phyloP scores from a whole-genome alignment of 1,140 invertebrate species.

The Zaprionus lachaisei region DNA sequence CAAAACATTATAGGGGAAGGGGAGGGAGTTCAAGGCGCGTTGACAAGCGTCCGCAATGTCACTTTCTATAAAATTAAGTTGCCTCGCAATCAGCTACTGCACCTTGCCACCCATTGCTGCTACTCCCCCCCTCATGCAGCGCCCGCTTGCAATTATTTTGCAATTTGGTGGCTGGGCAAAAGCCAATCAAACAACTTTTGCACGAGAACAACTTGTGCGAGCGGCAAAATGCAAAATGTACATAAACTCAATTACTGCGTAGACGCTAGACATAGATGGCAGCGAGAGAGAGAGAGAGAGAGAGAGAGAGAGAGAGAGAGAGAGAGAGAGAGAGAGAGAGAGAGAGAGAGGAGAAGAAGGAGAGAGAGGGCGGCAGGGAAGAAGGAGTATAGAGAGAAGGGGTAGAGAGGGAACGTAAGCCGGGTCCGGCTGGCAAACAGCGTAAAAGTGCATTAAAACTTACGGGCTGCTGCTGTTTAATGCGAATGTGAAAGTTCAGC shows the following conservation, averaged over 20 bases:
- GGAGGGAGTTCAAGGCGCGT: constrained; percentile 12
- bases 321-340: neutral
- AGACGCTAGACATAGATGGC: constrained; percentile 26
- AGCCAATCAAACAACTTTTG: constrained; percentile 78
- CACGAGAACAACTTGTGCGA: constrained; percentile 54
- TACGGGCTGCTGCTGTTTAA: constrained; percentile 28
- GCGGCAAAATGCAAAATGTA: constrained; percentile 71
- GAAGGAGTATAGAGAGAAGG: too few species aligned
- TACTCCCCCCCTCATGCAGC: neutral
- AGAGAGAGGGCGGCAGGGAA: too few species aligned
- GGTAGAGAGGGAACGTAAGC: neutral
- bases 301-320: neutral
- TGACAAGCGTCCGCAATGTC: constrained; percentile 59
- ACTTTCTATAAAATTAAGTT: constrained; percentile 78
- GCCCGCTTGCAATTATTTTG: constrained; percentile 65
- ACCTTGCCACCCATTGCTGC: constrained; percentile 11
- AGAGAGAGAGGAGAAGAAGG: too few species aligned
- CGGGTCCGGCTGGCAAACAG: neutral
- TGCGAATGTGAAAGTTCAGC: constrained; percentile 38
- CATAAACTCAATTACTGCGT: constrained; percentile 67
- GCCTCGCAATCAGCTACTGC: constrained; percentile 65
- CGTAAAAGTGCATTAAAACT: constrained; percentile 51
- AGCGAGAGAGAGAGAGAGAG: neutral
- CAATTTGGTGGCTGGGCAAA: constrained; percentile 71
- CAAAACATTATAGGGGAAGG: constrained; percentile 1